Percentiles rank a stretch among this genome's conserved stretches.
phyloP scores from a whole-genome alignment of 2,888 invertebrate genomes.

The Emesis russula region DNA sequence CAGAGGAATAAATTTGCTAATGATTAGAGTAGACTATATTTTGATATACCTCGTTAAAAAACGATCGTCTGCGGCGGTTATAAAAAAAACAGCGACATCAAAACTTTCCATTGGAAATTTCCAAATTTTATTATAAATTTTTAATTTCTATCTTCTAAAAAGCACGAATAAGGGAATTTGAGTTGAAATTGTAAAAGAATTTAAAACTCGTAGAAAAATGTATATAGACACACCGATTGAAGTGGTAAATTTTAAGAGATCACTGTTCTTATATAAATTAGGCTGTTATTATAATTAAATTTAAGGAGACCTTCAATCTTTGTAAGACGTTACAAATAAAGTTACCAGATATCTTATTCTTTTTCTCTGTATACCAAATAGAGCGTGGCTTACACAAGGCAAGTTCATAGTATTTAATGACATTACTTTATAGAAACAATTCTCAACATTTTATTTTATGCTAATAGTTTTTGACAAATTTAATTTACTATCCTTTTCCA shows the following conservation, averaged over 20 bases:
- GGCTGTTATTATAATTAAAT: constrained; percentile 84
- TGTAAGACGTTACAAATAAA: neutral
- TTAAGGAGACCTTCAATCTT: constrained; percentile 85
- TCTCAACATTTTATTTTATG: too few relatives aligned
- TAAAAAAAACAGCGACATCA: constrained; percentile 92
- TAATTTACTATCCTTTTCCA: too few relatives aligned
- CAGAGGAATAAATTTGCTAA: too few relatives aligned
- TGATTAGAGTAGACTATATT: neutral
- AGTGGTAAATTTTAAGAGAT: constrained; percentile 91
- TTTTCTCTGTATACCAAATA: too few relatives aligned
- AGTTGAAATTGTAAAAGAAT: constrained; percentile 89
- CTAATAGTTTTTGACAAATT: too few relatives aligned
- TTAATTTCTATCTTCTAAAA: constrained; percentile 92
- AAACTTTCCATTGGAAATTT: constrained; percentile 90
- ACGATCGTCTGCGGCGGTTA: constrained; percentile 22
- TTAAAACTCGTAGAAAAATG: constrained; percentile 91
- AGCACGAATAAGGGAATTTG: constrained; percentile 92
- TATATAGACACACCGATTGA: constrained; percentile 89
- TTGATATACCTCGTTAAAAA: neutral
- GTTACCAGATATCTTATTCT: neutral
- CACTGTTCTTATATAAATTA: constrained; percentile 90
- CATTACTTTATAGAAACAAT: too few relatives aligned
- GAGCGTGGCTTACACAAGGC: too few relatives aligned
- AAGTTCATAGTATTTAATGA: too few relatives aligned
- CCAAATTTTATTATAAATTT: constrained; percentile 89